These are phyloP conservation scores for Acanthornis magna DNA, from an alignment of 2,797 vertebrate genomes.

Conservation along the genomic window DNA sequence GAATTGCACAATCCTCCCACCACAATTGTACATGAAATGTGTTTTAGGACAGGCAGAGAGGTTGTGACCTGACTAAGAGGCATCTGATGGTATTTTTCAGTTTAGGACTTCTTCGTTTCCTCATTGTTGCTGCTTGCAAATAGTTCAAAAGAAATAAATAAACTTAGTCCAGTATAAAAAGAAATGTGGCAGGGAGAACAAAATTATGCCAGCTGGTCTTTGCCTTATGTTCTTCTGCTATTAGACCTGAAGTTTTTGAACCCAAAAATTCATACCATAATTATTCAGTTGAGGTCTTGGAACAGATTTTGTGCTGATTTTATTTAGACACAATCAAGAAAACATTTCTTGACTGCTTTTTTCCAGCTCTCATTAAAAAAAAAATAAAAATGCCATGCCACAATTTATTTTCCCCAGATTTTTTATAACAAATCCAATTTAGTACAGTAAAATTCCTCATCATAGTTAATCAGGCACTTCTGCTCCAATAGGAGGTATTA, in stretches of 20 bases:
- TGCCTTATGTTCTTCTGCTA: conserved; percentile 12
- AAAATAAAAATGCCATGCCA: background rate
- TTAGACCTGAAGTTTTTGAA: background rate
- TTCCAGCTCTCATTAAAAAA: background rate
- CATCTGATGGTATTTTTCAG: background rate
- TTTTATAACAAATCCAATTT: background rate
- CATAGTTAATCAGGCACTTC: background rate
- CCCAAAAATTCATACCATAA: background rate
- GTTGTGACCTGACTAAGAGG: background rate
- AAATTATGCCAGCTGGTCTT: conserved; percentile 12
- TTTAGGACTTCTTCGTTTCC: background rate
- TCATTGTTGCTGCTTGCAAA: background rate
- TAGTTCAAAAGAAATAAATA: background rate
- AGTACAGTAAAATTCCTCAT: background rate
- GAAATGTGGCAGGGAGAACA: background rate
- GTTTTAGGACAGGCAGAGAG: background rate
- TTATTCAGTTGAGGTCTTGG: background rate
- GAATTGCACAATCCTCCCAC: background rate
- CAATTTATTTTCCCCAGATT: background rate
- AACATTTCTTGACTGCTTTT: background rate
- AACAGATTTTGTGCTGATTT: background rate
- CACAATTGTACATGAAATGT: background rate
- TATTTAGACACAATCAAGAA: background rate
- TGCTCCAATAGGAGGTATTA: background rate
- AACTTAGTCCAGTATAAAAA: background rate